Evolutionary conservation across 2,113 vertebrate species (phyloP), one percentile per base, ranked within the genome.

Genomic region (Melospiza melodia): DNA sequence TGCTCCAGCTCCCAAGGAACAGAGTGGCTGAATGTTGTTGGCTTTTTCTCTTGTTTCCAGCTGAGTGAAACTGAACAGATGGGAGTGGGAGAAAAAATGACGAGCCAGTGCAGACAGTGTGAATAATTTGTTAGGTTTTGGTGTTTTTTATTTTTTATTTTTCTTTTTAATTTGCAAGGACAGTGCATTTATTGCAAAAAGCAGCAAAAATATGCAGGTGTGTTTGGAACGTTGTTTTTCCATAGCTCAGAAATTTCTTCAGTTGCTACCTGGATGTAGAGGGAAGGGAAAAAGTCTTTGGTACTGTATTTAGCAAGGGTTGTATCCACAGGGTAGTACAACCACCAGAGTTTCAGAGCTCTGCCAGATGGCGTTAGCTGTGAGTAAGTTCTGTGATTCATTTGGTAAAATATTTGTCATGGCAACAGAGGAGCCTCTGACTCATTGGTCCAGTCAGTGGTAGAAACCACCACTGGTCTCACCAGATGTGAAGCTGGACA

Each of bases 41-140:
- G 10, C 16, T 92, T 81, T 88, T 88, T 91, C 67, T 88, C 88
- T 86, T 77, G 22, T 84, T 96, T 92, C 85, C 95, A 97, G 93
- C 76, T 94, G 93, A 93, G 73, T 81, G 65, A 79, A 91, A 88
- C 15, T 57, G 85, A 97, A 72, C 96, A 96, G 85, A 97, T 96
- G 96, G 95, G 83, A 94, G 96, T 97, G 62, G 96, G 95, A 92
- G 92, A 72, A 88, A 84, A 93, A 93, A 88, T 78, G 78, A 86
- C 6, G 75, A 92, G 59, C 59, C 54, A 85, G 66, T 10, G 25
- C 84, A 87, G 93, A 82, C 71, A 69, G 58, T 54, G 69, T 87
- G 87, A 94, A 82, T 95, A 84, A 87, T 89, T 84, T 89, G 35
- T 51, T 81, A 23, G 8, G 4, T 43, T 86, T 90, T 68, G 23